Conservation (phyloP, 2,797 vertebrate genomes). For the Vespertilio murinus region DNA sequence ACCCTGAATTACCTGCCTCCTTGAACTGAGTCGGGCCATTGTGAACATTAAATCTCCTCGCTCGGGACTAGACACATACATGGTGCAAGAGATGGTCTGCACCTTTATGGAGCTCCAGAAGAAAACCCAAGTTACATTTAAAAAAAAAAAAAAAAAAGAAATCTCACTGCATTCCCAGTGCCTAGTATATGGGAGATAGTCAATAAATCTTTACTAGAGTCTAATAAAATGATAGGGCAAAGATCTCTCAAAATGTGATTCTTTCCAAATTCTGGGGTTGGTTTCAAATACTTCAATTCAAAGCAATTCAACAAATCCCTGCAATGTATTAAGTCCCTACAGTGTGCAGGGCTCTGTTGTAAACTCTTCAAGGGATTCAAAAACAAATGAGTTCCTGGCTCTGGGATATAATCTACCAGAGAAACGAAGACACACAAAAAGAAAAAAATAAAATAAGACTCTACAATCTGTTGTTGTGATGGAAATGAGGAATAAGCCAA, state of each 20-base stretch:
- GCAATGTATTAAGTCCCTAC: not conserved
- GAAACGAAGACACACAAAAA: not conserved
- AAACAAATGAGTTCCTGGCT: not conserved
- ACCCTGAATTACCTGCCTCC: not conserved
- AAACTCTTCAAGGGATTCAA: not conserved
- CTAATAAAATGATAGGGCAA: not conserved
- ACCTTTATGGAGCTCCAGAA: not conserved
- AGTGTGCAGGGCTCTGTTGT: not conserved
- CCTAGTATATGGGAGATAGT: not conserved
- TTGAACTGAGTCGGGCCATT: not conserved
- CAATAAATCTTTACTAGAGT: not conserved
- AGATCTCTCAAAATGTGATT: not conserved
- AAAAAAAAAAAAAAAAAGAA: too few relatives aligned
- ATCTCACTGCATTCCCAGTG: not conserved
- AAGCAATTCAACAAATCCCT: not conserved
- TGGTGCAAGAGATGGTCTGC: not conserved
- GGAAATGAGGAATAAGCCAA: not conserved
- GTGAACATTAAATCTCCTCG: not conserved
- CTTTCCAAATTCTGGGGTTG: not conserved
- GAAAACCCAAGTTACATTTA: not conserved
- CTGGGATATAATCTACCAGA: not conserved
- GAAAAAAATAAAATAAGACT: not conserved
- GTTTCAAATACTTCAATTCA: not conserved
- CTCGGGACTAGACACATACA: not conserved
- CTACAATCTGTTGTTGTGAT: not conserved